Conservation (phyloP, 1,140 invertebrate genomes). For the Orchesella cincta region DNA sequence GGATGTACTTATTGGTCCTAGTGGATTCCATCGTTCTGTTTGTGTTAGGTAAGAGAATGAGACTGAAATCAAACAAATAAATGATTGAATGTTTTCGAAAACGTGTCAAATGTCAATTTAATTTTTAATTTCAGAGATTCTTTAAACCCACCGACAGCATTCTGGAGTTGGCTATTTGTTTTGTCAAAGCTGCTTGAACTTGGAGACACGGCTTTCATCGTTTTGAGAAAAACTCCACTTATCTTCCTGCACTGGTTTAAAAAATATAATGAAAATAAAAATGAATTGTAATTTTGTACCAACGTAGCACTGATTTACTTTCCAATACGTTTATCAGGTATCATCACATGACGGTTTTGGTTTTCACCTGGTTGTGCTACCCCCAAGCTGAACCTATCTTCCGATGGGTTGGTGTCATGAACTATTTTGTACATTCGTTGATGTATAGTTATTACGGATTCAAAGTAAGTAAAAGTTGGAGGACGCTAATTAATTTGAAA, state of each 20-base stretch:
- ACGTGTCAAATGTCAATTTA: not conserved
- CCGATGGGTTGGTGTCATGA: constrained; percentile 43
- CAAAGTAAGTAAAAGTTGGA: constrained; percentile 26
- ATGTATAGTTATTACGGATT: constrained; percentile 46
- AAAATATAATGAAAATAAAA: not conserved
- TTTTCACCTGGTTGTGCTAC: constrained; percentile 47
- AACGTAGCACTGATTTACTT: not conserved
- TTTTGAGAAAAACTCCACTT: constrained; percentile 43
- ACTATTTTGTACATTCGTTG: constrained; percentile 45
- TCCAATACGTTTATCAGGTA: constrained; percentile 39
- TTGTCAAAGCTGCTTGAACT: constrained; percentile 45
- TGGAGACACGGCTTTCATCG: constrained; percentile 46
- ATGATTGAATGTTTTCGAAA: not conserved
- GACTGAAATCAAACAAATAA: not conserved
- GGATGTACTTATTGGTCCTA: not conserved
- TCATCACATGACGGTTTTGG: constrained; percentile 44
- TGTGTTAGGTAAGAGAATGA: constrained; percentile 11
- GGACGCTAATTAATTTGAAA: not conserved
- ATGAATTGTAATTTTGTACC: not conserved
- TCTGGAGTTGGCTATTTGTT: constrained; percentile 43
- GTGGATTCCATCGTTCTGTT: constrained; percentile 14
- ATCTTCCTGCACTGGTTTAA: constrained; percentile 49
- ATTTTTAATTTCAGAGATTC: constrained; percentile 38
- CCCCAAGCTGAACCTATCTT: constrained; percentile 43
- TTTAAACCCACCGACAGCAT: constrained; percentile 41